Evolutionary conservation across 1,140 invertebrate genomes (phyloP), one percentile per base, ranked within the genome.

Genomic region (Hesperophylax magnus): DNA sequence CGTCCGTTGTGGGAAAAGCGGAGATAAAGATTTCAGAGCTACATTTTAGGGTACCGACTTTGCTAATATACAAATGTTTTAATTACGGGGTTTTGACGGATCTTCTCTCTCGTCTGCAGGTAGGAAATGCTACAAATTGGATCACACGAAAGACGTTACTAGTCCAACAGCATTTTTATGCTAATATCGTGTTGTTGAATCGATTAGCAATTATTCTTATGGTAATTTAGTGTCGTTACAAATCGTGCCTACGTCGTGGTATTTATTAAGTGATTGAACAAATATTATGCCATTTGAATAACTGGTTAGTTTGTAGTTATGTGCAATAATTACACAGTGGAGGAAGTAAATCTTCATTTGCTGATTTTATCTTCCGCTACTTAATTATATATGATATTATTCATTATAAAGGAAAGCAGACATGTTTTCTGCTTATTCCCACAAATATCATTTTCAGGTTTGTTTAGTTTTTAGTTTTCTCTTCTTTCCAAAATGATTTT

Each of bases 51-150:
- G 81, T 79, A 20, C 56, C 54, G 72, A 72, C 67, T 81, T 79
- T 61, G 78, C 56, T 31, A 82, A 74, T 81, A 81, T 77, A 76
- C 34, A 77, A 60, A 79, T 76, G 17, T 79, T 82, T 82, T 82
- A 82, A 82, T 82, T 82, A 78, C 34, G 27, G 72, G 75, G 22
- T 76, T 27, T n/a, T 76, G 54, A 65, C 72, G 74, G 27, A 60
- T 60, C 17, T 47, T 72, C 34, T 76, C 72, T 27, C 52, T 17
- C 24, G 22, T 52, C 20, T 22, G n/a, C 14, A 24, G 77, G 34
- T 18, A n/a, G 34, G 17, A 18, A 15, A 58, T 77, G 18, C 22
- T 24, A 67, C 24, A 47, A 78, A 78, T 67, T 15, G 63, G 63
- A 53, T 53, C 63, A 24, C 15, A 18, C 24, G 60, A 22, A 22